These are phyloP conservation scores for Zoanthus sansibaricus DNA, from an alignment of 92 coral and sea anemone genomes.

Conservation along the genomic window DNA sequence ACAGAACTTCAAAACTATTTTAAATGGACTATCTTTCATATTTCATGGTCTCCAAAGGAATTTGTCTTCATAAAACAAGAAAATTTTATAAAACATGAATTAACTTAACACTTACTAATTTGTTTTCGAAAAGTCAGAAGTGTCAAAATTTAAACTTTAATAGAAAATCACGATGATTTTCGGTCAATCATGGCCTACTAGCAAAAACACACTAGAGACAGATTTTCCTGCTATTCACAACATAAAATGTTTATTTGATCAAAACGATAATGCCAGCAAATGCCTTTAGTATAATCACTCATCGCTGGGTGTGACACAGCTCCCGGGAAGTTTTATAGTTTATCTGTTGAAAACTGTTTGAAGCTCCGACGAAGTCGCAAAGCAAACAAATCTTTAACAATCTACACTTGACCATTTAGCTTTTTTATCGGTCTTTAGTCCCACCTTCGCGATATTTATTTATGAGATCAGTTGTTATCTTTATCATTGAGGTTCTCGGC, in stretches of 20 bases:
- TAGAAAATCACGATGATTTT: neutral
- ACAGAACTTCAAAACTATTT: no score
- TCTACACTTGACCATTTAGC: neutral
- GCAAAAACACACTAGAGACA: no score
- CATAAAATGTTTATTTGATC: neutral
- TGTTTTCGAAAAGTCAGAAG: neutral
- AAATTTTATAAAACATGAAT: no score
- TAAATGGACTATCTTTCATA: no score
- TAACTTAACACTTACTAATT: no score
- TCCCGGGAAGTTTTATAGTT: neutral
- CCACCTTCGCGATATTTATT: slow-evolving; percentile 24
- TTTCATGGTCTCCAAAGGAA: no score
- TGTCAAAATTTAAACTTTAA: neutral
- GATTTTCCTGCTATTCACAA: neutral
- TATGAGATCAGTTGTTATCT: slow-evolving; percentile 26
- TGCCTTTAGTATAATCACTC: neutral
- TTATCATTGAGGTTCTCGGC: neutral
- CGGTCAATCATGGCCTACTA: no score
- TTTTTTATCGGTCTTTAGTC: neutral
- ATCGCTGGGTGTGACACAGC: neutral
- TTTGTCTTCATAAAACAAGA: no score
- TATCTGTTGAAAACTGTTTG: neutral
- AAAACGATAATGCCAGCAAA: neutral
- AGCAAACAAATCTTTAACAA: slow-evolving; percentile 7
- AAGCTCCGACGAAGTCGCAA: neutral